Evolutionary conservation across 92 coral and sea anemone species (phyloP), one percentile per base, ranked within the genome.

Genomic region (Nematostella vectensis): DNA sequence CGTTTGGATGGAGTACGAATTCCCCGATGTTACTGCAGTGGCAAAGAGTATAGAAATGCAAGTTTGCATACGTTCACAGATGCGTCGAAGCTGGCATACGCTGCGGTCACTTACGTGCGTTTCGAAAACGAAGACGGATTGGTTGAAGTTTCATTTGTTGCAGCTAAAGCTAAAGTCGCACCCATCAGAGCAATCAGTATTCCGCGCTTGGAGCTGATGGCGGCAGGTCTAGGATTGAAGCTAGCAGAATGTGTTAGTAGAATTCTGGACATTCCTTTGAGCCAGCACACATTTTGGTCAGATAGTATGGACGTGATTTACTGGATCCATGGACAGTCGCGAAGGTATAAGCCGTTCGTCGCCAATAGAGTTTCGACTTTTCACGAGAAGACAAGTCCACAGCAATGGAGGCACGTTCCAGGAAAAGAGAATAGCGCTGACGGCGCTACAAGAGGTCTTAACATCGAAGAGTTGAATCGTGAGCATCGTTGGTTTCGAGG

Each of bases 261-360:
- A 13, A 55, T 60, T 0, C 25, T 80, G 17, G 65, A 38, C 11
- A 49, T 59, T 39, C 59, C 63, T 1, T 11, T 67, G 33, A 19
- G 45, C 2, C 50, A 54, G n/a, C 48, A 2, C 1, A 37, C 69
- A 9, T 71, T 54, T 62, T 61, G 77, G 81, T 58, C 55, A 1
- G 87, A 80, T 50, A 74, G 77, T 29, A 29, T 55, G 73, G 67
- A 61, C 20, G 76, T 79, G 1, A 22, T 54, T 11, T 50, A 17
- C 16, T 74, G 77, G 87, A 38, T 80, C 0, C 68, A 25, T 1
- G 87, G 87, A n/a, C 80, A 67, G 36, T 53, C 71, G 9, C 68
- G 76, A 1, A 17, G 47, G 9, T 74, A 61, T 63, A 80, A 68
- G 33, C 81, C 81, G 3, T 74, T 80, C 44, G 81, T 74, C 3